Base-by-base conservation (phyloP, 1,140 invertebrate genomes). In the Aricia agestis region DNA sequence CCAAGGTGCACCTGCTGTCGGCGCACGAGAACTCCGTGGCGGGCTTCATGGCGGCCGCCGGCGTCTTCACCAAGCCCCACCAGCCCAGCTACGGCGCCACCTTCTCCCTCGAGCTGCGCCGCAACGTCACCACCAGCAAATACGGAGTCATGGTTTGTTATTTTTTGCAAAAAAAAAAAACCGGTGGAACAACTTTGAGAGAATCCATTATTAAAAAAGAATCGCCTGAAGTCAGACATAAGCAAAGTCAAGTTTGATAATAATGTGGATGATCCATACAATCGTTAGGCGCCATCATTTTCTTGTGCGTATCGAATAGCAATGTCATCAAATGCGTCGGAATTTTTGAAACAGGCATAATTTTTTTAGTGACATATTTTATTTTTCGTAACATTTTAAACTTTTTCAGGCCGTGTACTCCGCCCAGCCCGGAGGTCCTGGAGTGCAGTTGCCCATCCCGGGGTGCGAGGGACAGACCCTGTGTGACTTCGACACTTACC, bases 21-120 rank as follows among this genome's bases (percentile, higher is more conserved):
- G 94, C 92, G 9, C 95, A 96, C 81, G 96, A 97, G 81, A 94
- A 94, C 65, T 96, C 95, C 32, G 88, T 97, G 4, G 93, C 94
- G 1, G 93, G 93, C 15, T 74, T 96, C 9, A 89, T 96, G 73
- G 86, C 92, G 13, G 93, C 93, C 0, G 82, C 96, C 15, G 92
- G 92, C 7, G 92, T 95, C 0, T 96, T 93, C 79, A 63, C 6
- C 59, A 87, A 95, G 66, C 84, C 92, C 1, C 92, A 93, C 57
- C 90, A 93, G 67, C 93, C 93, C 0, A 86, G 87, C 52, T 94
- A 93, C 75, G 92, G 9, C 0, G 85, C 93, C 15, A 92, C 92
- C 3, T 85, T 87, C 69, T 84, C 87, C 0, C 72, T 92, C 32
- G 92, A 92, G 72, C 72, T 92, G 6, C 84, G 89, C 41, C 81